Percentiles rank a stretch among this genome's conserved stretches.
These are phyloP conservation scores for Trinorchestia longiramus DNA, from an alignment of 1,140 invertebrate genomes.

Conservation along the genomic window DNA sequence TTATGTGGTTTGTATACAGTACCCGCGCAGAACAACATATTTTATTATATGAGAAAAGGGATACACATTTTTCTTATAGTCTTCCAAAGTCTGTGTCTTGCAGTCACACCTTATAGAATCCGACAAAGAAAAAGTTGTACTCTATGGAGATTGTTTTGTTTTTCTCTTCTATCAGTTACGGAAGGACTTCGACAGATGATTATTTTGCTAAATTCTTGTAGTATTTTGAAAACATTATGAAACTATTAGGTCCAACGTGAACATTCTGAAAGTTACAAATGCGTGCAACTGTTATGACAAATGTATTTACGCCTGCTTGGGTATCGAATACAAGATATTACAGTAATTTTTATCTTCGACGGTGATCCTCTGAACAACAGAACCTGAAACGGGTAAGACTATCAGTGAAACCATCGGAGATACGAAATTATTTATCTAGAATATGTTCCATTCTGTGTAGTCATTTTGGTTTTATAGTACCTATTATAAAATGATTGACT, in stretches of 20 bases:
- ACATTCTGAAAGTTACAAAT: not conserved
- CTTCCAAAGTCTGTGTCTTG: not conserved
- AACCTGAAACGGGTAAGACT: not conserved
- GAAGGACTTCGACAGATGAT: not conserved
- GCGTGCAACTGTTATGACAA: not conserved
- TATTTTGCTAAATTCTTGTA: not conserved
- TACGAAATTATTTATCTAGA: too few species aligned
- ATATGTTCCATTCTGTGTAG: too few species aligned
- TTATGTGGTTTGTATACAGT: too few species aligned
- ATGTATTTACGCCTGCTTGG: not conserved
- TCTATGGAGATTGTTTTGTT: conserved; percentile 15
- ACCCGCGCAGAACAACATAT: too few species aligned
- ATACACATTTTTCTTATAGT: not conserved
- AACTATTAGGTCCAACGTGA: not conserved
- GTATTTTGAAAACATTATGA: not conserved
- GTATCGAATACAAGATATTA: not conserved
- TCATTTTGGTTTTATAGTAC: too few species aligned
- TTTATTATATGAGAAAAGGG: too few species aligned
- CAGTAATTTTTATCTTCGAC: not conserved
- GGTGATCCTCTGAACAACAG: not conserved
- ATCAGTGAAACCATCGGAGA: too few species aligned
- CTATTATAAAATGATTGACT: too few species aligned
- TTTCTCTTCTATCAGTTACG: not conserved
- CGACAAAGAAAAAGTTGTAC: not conserved
- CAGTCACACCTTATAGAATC: conserved; percentile 10